Percentiles rank a stretch among this genome's conserved stretches.
These are phyloP conservation scores for Columba livia DNA, from an alignment of 2,113 vertebrate genomes.

Conservation along the genomic window DNA sequence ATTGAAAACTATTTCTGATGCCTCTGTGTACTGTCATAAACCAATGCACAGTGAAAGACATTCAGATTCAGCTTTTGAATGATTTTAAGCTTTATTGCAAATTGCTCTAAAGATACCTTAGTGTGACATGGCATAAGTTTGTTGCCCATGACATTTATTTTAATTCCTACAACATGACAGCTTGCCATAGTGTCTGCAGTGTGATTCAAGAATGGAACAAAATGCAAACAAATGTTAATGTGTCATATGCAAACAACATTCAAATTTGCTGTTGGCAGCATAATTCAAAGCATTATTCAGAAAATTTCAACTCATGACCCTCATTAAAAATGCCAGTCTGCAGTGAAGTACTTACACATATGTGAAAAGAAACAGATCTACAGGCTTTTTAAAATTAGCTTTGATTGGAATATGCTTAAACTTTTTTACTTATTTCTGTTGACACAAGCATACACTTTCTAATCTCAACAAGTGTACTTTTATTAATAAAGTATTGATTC, in stretches of 20 bases:
- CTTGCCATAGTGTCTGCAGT: not conserved
- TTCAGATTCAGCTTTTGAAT: not conserved
- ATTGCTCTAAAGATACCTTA: not conserved
- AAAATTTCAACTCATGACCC: not conserved
- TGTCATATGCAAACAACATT: slow-evolving; percentile 18
- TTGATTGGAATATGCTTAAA: not conserved
- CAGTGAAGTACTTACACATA: not conserved
- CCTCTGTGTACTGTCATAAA: not conserved
- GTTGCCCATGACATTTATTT: slow-evolving; percentile 7
- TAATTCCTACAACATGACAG: not conserved
- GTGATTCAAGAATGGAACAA: slow-evolving; percentile 1
- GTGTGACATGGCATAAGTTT: not conserved
- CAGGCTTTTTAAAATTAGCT: not conserved
- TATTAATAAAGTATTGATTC: not conserved
- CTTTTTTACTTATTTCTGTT: not conserved
- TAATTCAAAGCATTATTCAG: not conserved
- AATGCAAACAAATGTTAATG: slow-evolving; percentile 32
- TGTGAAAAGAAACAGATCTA: not conserved
- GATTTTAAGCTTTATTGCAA: not conserved
- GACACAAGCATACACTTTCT: not conserved
- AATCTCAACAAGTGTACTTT: not conserved
- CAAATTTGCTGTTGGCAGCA: slow-evolving; percentile 14
- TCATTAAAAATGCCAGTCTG: not conserved
- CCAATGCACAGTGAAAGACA: not conserved
- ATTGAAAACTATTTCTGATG: not conserved